These are phyloP conservation scores for Sebastes minor DNA, from an alignment of 2,797 vertebrate genomes.

Conservation along the genomic window DNA sequence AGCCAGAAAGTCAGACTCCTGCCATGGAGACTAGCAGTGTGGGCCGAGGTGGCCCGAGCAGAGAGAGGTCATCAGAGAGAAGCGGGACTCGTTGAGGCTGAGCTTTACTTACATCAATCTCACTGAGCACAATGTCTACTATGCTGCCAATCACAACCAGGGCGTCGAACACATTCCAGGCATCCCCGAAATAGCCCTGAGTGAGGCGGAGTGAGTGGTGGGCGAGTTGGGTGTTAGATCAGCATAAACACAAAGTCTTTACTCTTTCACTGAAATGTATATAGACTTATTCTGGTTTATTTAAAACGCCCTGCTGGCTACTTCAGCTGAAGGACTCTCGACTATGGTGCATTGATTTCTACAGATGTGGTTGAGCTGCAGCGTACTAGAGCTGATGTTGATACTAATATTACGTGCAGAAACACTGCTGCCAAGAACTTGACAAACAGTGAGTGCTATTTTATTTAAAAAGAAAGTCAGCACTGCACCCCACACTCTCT, in stretches of 20 bases:
- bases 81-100: conserved; percentile 51
- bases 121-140: conserved; percentile 99
- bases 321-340: conserved; percentile 17
- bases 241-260: conserved; percentile 40
- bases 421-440: conserved; percentile 11
- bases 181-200: conserved; percentile 99
- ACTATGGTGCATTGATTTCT: conserved; percentile 6
- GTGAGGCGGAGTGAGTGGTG: conserved; percentile 79
- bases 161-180: conserved; percentile 99
- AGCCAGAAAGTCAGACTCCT: conserved; percentile 33
- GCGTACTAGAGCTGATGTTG: conserved; percentile 3
- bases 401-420: conserved; percentile 29
- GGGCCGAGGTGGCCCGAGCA: conserved; percentile 4
- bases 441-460: background rate
- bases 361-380: conserved; percentile 10
- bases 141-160: conserved; percentile 99
- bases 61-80: conserved; percentile 61
- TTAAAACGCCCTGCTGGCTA: conserved; percentile 16
- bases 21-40: conserved; percentile 10
- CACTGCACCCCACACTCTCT: conserved; percentile 77
- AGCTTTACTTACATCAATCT: conserved; percentile 97
- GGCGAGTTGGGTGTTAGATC: conserved; percentile 31
- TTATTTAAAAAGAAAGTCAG: conserved; percentile 1
- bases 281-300: background rate
- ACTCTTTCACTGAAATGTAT: conserved; percentile 19